Evolutionary conservation across 2,888 invertebrate genomes (phyloP), one percentile per base, ranked within the genome.

Genomic region (Pocota personata): DNA sequence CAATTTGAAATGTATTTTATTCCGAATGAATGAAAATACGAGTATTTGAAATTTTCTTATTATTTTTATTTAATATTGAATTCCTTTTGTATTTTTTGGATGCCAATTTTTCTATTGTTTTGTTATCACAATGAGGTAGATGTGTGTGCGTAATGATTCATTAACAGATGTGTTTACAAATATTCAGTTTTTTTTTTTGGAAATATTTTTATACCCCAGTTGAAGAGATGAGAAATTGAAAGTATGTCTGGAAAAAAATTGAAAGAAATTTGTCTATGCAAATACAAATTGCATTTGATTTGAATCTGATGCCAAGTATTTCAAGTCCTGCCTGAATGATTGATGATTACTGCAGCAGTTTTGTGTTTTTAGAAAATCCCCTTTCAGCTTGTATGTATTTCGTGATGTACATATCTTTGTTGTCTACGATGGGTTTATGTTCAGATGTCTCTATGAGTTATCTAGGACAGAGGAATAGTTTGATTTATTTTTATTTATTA

Each of bases 401-500:
- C 24, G 24, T 24, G 24, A 58, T 37, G 52, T 43, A n/a, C n/a
- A n/a, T n/a, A 52, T 58, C 60, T 69, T 69, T 69, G 69, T 60
- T 67, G 57, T 77, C 67, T 77, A 24, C 46, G 43, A 27, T 48
- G 40, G 21, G 48, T 12, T 60, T 77, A 43, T 52, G 50, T 52
- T 71, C 32, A 40, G 55, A 50, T 62, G 21, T 21, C 5, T 27
- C 30, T 40, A 21, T 24, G 24, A 48, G 32, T 60, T 73, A 73
- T 73, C 55, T 79, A 27, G 73, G 73, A 58, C 79, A 79, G 14
- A 48, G 14, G 35, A 64, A 73, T 72, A 57, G 58, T 48, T 67
- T 55, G 60, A 62, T 55, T 60, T 62, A n/a, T 35, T 46, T 48
- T 24, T 52, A 8, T 35, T 50, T 30, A n/a, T 10, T 43, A 19